These are phyloP conservation scores for Sabatieria punctata DNA, from an alignment of 2,888 invertebrate species.

Conservation along the genomic window DNA sequence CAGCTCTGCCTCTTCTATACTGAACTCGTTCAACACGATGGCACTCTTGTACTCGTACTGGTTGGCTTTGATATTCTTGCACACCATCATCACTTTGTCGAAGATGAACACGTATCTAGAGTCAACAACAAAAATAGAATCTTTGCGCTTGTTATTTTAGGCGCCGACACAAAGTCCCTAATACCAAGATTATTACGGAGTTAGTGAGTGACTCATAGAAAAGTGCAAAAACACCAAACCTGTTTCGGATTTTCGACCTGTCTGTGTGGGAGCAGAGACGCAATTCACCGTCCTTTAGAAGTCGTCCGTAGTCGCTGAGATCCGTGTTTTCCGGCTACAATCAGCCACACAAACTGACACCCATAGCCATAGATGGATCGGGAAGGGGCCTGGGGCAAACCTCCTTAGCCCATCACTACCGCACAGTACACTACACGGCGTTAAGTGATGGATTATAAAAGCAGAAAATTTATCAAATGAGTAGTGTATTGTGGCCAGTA, in stretches of 20 bases:
- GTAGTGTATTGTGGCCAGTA: no score
- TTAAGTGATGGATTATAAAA: no score
- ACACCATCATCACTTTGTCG: slow-evolving; percentile 85
- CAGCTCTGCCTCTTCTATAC: slow-evolving; percentile 46
- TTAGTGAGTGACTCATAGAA: no score
- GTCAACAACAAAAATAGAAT: slow-evolving; percentile 15
- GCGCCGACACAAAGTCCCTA: no score
- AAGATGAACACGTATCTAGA: slow-evolving; percentile 86
- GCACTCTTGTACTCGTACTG: slow-evolving; percentile 78
- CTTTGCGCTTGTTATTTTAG: slow-evolving; percentile 1
- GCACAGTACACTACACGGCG: no score
- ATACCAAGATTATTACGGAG: no score
- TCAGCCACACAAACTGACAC: background rate
- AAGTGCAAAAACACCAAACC: no score
- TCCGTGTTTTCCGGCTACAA: slow-evolving; percentile 52
- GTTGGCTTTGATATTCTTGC: slow-evolving; percentile 62
- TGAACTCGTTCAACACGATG: slow-evolving; percentile 63
- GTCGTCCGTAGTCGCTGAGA: slow-evolving; percentile 70
- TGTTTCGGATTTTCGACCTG: slow-evolving; percentile 54
- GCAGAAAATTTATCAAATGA: no score
- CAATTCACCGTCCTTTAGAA: slow-evolving; percentile 81
- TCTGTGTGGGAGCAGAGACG: slow-evolving; percentile 74
- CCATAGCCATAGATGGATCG: no score
- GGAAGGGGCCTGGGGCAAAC: no score
- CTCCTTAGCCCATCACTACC: no score